A percentile compares a stretch with the other conserved stretches of the same genome.
Evolutionary conservation across 2,113 vertebrate genomes (phyloP).

Genomic region (Ahaetulla prasina): DNA sequence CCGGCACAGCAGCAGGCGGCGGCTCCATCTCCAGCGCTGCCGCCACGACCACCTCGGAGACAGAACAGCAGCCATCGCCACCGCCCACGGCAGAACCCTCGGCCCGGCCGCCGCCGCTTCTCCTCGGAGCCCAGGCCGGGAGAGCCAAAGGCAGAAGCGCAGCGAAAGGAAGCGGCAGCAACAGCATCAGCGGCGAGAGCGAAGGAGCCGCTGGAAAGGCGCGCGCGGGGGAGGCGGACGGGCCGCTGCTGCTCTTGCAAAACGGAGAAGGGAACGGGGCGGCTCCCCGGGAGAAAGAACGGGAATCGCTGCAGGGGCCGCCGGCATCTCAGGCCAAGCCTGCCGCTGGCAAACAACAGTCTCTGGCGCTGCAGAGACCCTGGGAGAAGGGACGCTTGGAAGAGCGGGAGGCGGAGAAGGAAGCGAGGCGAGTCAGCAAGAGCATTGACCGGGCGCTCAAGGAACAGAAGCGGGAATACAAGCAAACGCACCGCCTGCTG

Average conservation of each 20-base stretch:
- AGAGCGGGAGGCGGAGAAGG: slow-evolving; percentile 88
- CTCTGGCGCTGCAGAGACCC: slow-evolving; percentile 72
- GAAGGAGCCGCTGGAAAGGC: slow-evolving; percentile 67
- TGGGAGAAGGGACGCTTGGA: slow-evolving; percentile 86
- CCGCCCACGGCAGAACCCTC: slow-evolving; percentile 58
- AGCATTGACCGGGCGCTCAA: slow-evolving; percentile 86
- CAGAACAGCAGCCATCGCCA: slow-evolving; percentile 60
- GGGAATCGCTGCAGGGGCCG: slow-evolving; percentile 42
- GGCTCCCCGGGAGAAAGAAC: slow-evolving; percentile 43
- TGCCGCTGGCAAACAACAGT: slow-evolving; percentile 52
- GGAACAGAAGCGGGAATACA: slow-evolving; percentile 89
- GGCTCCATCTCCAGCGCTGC: slow-evolving; percentile 75
- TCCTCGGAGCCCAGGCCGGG: not conserved
- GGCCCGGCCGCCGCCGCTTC: slow-evolving; percentile 46
- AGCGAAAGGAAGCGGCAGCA: slow-evolving; percentile 21
- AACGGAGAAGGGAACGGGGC: slow-evolving; percentile 71
- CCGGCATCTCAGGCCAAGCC: slow-evolving; percentile 7
- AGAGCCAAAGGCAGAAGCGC: not conserved
- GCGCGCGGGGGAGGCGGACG: slow-evolving; percentile 68
- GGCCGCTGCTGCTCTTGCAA: slow-evolving; percentile 68
- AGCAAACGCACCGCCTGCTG: slow-evolving; percentile 90
- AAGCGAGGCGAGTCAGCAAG: slow-evolving; percentile 90
- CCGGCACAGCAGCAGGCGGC: slow-evolving; percentile 68
- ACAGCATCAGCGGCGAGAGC: slow-evolving; percentile 61
- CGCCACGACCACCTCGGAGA: slow-evolving; percentile 65